Evolutionary conservation across 2,113 vertebrate species (phyloP).

Genomic region (Carassius carassius): DNA sequence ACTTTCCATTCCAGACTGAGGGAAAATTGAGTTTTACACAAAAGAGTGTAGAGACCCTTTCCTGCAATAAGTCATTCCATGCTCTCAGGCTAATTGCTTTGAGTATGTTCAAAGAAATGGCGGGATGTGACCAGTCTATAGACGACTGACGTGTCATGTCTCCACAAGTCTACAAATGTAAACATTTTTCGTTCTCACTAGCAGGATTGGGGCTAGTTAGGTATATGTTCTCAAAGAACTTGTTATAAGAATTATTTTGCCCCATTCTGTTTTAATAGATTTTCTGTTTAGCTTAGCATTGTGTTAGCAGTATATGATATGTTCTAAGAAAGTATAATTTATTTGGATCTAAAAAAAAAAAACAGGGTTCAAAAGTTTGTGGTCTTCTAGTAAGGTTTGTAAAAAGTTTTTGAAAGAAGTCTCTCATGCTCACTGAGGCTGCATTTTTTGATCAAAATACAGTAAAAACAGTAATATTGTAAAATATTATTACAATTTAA

Average conservation of each 20-base stretch:
- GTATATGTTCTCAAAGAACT: not conserved
- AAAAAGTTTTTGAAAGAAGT: no score
- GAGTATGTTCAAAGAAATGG: conserved; percentile 31
- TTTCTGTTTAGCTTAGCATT: not conserved
- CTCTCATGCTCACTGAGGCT: not conserved
- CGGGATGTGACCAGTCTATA: conserved; percentile 14
- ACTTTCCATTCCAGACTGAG: conserved; percentile 39
- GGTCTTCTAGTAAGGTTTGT: no score
- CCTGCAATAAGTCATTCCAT: conserved; percentile 37
- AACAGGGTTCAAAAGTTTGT: no score
- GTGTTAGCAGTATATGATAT: not conserved
- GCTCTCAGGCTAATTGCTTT: conserved; percentile 46
- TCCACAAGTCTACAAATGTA: conserved; percentile 14
- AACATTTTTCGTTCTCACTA: not conserved
- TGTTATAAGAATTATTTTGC: not conserved
- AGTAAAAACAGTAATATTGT: not conserved
- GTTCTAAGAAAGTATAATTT: no score
- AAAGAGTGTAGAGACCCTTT: conserved; percentile 17
- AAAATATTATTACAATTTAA: not conserved
- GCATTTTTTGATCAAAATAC: not conserved
- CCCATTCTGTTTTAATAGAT: not conserved
- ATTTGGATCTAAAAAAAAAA: no score
- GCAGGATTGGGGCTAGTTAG: not conserved
- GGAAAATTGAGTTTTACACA: conserved; percentile 7
- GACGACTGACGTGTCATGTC: not conserved